phyloP scores from a whole-genome alignment of 1,140 invertebrate species.

The Tetramorium parvispinum region DNA sequence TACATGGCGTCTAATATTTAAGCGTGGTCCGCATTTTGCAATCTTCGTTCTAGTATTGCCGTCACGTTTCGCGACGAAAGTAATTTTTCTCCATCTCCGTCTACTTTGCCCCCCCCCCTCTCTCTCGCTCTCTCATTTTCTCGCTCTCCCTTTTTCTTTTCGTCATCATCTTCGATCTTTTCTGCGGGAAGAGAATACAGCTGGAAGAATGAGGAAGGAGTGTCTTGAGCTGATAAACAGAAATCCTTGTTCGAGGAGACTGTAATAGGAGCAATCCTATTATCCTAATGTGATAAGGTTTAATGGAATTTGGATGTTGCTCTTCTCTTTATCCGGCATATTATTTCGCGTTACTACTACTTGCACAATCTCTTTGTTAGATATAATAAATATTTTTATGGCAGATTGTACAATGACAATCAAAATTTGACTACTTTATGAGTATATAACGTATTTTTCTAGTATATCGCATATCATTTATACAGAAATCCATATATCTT shows the following conservation, averaged over 20 bases:
- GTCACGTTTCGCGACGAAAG: slow-evolving; percentile 72
- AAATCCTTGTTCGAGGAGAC: slow-evolving; percentile 71
- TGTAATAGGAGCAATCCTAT: slow-evolving; percentile 77
- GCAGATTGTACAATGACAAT: background rate
- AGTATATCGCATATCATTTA: background rate
- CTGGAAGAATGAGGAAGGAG: slow-evolving; percentile 67
- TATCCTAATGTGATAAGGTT: slow-evolving; percentile 74
- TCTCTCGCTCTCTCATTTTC: slow-evolving; percentile 17
- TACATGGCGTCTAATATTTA: slow-evolving; percentile 71
- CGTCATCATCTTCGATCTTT: slow-evolving; percentile 32
- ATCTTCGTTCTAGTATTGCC: slow-evolving; percentile 70
- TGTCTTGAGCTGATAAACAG: slow-evolving; percentile 78
- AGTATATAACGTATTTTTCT: background rate
- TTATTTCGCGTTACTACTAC: slow-evolving; percentile 16
- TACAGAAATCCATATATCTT: background rate
- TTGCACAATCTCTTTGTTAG: background rate
- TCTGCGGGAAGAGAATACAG: slow-evolving; percentile 22
- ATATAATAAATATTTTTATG: slow-evolving; percentile 9
- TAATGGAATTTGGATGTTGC: slow-evolving; percentile 67
- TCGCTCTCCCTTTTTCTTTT: background rate
- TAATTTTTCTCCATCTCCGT: slow-evolving; percentile 72
- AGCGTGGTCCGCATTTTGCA: slow-evolving; percentile 71
- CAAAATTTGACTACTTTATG: background rate
- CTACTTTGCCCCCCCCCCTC: background rate
- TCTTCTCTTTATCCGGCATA: slow-evolving; percentile 17